Evolutionary conservation across 2,113 vertebrate genomes (phyloP).

Genomic region (Ameiurus melas): DNA sequence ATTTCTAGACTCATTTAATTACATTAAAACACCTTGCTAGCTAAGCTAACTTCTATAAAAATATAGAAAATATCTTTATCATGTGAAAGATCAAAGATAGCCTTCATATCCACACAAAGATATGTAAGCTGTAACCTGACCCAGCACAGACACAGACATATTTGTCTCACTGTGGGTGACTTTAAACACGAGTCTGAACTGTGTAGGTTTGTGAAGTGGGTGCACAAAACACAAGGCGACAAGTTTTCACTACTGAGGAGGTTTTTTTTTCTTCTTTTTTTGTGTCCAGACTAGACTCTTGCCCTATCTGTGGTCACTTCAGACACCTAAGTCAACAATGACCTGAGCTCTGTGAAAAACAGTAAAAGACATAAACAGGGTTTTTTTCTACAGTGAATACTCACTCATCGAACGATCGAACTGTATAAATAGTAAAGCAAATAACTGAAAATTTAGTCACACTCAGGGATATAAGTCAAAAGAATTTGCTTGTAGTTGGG

Average conservation of each 20-base stretch:
- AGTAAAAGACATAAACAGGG: constrained; percentile 49
- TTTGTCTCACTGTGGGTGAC: constrained; percentile 39
- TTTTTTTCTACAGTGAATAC: constrained; percentile 21
- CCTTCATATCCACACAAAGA: background rate
- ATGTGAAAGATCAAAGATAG: background rate
- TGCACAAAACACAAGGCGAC: constrained; percentile 51
- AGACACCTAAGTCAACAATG: constrained; percentile 74
- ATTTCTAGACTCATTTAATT: background rate
- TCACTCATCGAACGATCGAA: constrained; percentile 13
- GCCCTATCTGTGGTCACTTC: constrained; percentile 70
- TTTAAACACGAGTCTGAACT: background rate
- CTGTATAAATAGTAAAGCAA: constrained; percentile 36
- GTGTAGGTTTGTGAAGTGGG: constrained; percentile 28
- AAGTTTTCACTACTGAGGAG: constrained; percentile 56
- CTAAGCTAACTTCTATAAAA: background rate
- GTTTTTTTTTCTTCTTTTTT: constrained; percentile 29
- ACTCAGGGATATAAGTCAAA: background rate
- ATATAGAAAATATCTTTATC: background rate
- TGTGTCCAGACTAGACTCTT: constrained; percentile 62
- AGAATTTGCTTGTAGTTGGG: background rate
- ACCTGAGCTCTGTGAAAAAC: constrained; percentile 60
- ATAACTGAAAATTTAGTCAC: background rate
- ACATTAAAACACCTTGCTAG: background rate
- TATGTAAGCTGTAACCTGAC: constrained; percentile 8
- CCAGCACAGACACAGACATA: constrained; percentile 22